Conservation (phyloP, 1,140 invertebrate species). For the Zophobas atratus region DNA sequence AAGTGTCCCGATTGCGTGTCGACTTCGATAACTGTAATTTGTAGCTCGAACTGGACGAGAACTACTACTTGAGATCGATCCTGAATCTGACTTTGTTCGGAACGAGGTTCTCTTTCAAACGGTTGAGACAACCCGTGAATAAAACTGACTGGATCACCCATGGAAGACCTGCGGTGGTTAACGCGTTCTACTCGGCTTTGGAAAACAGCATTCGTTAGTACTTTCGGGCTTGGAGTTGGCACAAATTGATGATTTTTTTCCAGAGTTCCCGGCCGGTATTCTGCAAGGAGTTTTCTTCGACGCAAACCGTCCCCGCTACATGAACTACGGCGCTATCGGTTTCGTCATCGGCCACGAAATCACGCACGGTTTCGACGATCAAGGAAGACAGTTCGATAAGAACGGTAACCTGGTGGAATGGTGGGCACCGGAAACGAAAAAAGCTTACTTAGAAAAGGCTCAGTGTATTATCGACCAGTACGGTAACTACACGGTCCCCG, state of each 20-base stretch:
- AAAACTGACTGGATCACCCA: conserved; percentile 80
- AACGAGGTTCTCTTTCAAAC: conserved; percentile 74
- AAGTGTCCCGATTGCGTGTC: conserved; percentile 30
- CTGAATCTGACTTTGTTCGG: conserved; percentile 75
- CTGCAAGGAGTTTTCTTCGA: conserved; percentile 82
- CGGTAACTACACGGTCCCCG: conserved; percentile 73
- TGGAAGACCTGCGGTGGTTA: conserved; percentile 77
- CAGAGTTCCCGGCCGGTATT: conserved; percentile 84
- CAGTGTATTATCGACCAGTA: conserved; percentile 83
- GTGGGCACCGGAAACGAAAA: conserved; percentile 71
- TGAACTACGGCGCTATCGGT: conserved; percentile 83
- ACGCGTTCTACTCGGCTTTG: conserved; percentile 78
- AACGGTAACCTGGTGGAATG: conserved; percentile 82
- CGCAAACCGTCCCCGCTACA: conserved; percentile 78
- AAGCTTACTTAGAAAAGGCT: conserved; percentile 73
- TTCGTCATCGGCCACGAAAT: conserved; percentile 78
- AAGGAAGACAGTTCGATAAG: conserved; percentile 91
- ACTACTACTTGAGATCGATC: conserved; percentile 73
- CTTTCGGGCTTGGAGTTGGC: conserved; percentile 56
- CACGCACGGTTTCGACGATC: conserved; percentile 86
- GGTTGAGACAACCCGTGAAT: conserved; percentile 75
- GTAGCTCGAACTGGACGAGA: conserved; percentile 72
- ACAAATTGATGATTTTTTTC: conserved; percentile 4
- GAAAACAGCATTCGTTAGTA: conserved; percentile 79
- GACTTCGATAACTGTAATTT: conserved; percentile 50